phyloP scores from a whole-genome alignment of 2,797 vertebrate genomes.

The Schizothorax lantsangensis region DNA sequence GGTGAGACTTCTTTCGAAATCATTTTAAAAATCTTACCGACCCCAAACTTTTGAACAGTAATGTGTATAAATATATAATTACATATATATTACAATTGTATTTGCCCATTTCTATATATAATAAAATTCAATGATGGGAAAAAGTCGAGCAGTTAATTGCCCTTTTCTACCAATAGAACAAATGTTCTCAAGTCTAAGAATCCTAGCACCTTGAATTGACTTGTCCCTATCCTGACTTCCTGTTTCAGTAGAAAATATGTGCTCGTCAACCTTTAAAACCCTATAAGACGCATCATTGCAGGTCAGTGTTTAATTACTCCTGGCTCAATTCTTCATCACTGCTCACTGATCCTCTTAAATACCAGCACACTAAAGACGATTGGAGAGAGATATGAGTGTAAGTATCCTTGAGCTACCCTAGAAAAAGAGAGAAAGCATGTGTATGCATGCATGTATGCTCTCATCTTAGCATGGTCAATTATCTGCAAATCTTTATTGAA shows the following conservation, averaged over 20 bases:
- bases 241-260: neutral
- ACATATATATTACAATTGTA: neutral
- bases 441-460: neutral
- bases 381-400: slow-evolving; percentile 35
- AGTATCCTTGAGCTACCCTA: slow-evolving; percentile 27
- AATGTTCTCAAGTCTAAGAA: neutral
- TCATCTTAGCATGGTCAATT: slow-evolving; percentile 6
- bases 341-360: slow-evolving; percentile 43
- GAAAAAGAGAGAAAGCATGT: slow-evolving; percentile 14
- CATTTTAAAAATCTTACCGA: neutral
- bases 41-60: neutral
- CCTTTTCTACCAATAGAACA: neutral
- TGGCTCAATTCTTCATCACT: slow-evolving; percentile 38
- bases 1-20: neutral
- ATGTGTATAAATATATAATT: neutral
- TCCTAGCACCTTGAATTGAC: neutral
- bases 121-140: neutral
- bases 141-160: neutral
- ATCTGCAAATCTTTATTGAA: slow-evolving; percentile 7
- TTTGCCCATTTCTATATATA: neutral
- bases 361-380: slow-evolving; percentile 27
- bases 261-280: slow-evolving; percentile 30
- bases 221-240: neutral
- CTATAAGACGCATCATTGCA: slow-evolving; percentile 32
- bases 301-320: slow-evolving; percentile 46